phyloP scores from a whole-genome alignment of 1,140 invertebrate species.

The Dinoponera quadriceps region DNA sequence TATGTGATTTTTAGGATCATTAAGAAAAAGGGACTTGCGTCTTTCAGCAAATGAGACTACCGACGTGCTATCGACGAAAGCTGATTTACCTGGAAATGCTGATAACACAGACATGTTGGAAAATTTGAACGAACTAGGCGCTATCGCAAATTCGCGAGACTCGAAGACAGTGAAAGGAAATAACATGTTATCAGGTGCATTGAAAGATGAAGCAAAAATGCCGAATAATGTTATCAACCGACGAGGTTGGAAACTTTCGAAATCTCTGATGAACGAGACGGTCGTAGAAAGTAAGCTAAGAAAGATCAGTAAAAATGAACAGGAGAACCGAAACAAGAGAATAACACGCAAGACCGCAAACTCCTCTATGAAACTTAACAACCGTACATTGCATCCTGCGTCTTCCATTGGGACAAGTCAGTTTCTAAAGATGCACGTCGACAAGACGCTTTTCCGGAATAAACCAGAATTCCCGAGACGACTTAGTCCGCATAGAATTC shows the following conservation, averaged over 20 bases:
- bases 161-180: slow-evolving; percentile 1
- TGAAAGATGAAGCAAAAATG: neutral
- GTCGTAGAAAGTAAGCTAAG: neutral
- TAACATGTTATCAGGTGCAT: neutral
- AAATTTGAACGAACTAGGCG: neutral
- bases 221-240: neutral
- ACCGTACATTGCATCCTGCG: neutral
- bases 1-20: neutral
- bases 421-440: neutral
- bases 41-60: neutral
- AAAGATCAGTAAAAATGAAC: neutral
- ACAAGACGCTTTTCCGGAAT: slow-evolving; percentile 1
- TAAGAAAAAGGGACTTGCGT: neutral
- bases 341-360: neutral
- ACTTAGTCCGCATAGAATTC: neutral
- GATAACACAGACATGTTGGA: neutral
- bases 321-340: neutral
- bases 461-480: neutral
- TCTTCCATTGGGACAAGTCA: neutral
- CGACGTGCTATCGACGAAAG: neutral
- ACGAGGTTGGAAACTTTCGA: neutral
- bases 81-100: neutral
- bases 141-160: neutral
- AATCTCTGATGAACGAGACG: neutral
- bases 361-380: slow-evolving; percentile 4